Conservation (phyloP, 92 coral and sea anemone species). For the Epizoanthus ramosus region DNA sequence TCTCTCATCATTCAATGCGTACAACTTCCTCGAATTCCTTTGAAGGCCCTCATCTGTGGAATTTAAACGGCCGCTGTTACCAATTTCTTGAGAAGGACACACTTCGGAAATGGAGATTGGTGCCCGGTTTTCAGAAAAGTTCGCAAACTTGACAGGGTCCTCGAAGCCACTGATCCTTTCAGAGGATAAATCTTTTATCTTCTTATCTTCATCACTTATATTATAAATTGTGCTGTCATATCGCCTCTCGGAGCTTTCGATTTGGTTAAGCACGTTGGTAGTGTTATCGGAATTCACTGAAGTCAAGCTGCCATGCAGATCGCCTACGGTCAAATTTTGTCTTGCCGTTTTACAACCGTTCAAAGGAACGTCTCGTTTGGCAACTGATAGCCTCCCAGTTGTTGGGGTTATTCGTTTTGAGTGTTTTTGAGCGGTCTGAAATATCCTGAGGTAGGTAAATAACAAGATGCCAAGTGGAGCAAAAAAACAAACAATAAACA, state of each 20-base stretch:
- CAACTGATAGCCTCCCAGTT: slow-evolving; percentile 56
- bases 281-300: neutral
- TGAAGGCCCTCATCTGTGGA: neutral
- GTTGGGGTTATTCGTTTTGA: slow-evolving; percentile 70
- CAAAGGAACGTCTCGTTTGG: neutral
- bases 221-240: neutral
- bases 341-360: neutral
- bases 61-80: neutral
- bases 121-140: neutral
- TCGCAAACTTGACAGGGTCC: neutral
- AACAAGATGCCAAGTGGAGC: slow-evolving; percentile 72
- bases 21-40: neutral
- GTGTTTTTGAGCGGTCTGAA: slow-evolving; percentile 73
- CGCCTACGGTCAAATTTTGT: neutral
- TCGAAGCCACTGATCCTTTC: neutral
- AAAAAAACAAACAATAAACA: slow-evolving; percentile 81
- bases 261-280: neutral
- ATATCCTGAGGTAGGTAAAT: slow-evolving; percentile 65
- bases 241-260: neutral
- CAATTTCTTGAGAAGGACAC: slow-evolving; percentile 4
- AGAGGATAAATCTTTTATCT: neutral
- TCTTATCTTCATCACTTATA: neutral
- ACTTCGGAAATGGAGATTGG: slow-evolving; percentile 9
- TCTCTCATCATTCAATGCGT: neutral
- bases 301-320: neutral